phyloP scores from a whole-genome alignment of 2,797 vertebrate genomes.

The Anguilla anguilla region DNA sequence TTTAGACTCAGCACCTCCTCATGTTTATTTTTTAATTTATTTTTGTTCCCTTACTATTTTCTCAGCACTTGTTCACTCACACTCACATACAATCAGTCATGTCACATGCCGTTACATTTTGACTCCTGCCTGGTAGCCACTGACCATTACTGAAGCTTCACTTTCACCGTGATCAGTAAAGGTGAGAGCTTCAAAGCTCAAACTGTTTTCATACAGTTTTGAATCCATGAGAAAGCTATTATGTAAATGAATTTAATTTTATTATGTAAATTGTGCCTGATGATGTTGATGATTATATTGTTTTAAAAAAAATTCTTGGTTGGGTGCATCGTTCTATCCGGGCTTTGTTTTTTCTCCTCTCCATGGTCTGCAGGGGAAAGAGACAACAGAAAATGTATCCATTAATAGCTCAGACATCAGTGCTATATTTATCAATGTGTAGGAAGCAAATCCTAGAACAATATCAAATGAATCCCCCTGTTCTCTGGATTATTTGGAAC shows the following conservation, averaged over 20 bases:
- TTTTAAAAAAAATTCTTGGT: constrained; percentile 8
- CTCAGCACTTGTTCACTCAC: not conserved
- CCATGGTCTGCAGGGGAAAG: not conserved
- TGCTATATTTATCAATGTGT: constrained; percentile 20
- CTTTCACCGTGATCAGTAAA: constrained; percentile 29
- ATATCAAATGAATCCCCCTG: not conserved
- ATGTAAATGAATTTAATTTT: constrained; percentile 51
- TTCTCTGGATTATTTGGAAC: constrained; percentile 1
- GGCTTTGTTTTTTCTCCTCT: not conserved
- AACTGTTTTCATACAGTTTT: constrained; percentile 40
- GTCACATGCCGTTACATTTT: not conserved
- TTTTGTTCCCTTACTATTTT: not conserved
- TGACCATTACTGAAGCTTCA: not conserved
- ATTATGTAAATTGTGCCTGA: constrained; percentile 37
- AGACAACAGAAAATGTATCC: constrained; percentile 18
- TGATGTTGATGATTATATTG: constrained; percentile 42
- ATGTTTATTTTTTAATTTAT: not conserved
- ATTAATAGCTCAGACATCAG: constrained; percentile 19
- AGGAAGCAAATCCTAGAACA: constrained; percentile 16
- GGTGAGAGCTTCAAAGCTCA: constrained; percentile 50
- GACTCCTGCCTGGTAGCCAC: constrained; percentile 1
- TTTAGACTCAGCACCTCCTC: not conserved
- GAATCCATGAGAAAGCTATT: constrained; percentile 49
- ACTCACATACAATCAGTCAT: too few species aligned
- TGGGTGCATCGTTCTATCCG: not conserved